phyloP scores from a whole-genome alignment of 1,140 invertebrate species.

The Drosophila sucinea region DNA sequence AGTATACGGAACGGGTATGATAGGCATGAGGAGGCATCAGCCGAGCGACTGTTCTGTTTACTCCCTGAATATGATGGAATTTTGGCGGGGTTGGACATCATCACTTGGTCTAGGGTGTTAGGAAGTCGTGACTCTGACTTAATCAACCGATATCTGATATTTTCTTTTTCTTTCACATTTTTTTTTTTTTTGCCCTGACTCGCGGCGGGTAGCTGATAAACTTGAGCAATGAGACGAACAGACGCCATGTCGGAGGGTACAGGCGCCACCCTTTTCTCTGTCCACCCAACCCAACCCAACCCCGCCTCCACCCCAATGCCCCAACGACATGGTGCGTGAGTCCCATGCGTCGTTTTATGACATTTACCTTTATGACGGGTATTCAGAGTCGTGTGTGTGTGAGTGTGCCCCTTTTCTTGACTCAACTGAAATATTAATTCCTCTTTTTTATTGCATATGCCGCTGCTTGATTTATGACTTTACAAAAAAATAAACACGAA shows the following conservation, averaged over 20 bases:
- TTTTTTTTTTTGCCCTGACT: slow-evolving; percentile 14
- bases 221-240: slow-evolving; percentile 43
- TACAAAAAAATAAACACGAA: slow-evolving; percentile 11
- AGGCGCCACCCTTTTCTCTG: slow-evolving; percentile 4
- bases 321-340: slow-evolving; percentile 3
- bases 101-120: too few species aligned
- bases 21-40: too few species aligned
- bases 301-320: background rate
- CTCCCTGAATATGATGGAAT: too few species aligned
- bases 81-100: too few species aligned
- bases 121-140: too few species aligned
- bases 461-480: slow-evolving; percentile 67
- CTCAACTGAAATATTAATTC: slow-evolving; percentile 79
- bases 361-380: slow-evolving; percentile 78
- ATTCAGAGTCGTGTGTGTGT: slow-evolving; percentile 39
- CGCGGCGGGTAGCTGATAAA: slow-evolving; percentile 52
- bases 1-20: background rate
- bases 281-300: background rate
- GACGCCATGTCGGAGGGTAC: slow-evolving; percentile 29
- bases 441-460: slow-evolving; percentile 58
- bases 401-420: slow-evolving; percentile 43
- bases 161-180: background rate
- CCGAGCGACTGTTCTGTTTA: too few species aligned
- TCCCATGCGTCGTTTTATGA: slow-evolving; percentile 71
- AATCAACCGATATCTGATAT: too few species aligned